Percentiles rank a stretch among this genome's conserved stretches.
These are phyloP conservation scores for Hycleus cichorii DNA, from an alignment of 1,140 invertebrate species.

Conservation along the genomic window DNA sequence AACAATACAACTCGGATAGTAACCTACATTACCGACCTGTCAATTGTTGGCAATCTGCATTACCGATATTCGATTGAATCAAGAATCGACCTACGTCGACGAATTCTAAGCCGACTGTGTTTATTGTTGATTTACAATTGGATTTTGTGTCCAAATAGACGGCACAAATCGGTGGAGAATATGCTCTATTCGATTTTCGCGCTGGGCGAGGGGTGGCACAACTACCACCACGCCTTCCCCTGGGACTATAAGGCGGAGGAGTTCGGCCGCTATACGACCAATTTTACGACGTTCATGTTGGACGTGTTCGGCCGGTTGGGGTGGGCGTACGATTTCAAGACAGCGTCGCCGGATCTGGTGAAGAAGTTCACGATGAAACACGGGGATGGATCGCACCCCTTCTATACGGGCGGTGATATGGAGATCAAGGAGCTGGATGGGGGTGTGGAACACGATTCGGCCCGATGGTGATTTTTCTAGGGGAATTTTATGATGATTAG, in stretches of 20 bases:
- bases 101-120: too few species aligned
- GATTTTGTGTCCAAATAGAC: not conserved
- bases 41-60: not conserved
- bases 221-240: slow-evolving; percentile 89
- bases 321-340: slow-evolving; percentile 65
- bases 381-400: slow-evolving; percentile 45
- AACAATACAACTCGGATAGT: too few species aligned
- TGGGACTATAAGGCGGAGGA: slow-evolving; percentile 66
- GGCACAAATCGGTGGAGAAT: slow-evolving; percentile 67
- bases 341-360: slow-evolving; percentile 59
- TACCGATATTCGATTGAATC: not conserved
- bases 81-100: not conserved
- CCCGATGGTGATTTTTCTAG: too few species aligned
- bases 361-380: slow-evolving; percentile 54
- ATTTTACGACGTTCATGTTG: slow-evolving; percentile 74
- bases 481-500: too few species aligned
- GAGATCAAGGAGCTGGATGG: too few species aligned
- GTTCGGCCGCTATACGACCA: slow-evolving; percentile 53
- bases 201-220: slow-evolving; percentile 71
- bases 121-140: too few species aligned
- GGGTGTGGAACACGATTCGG: too few species aligned
- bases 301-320: slow-evolving; percentile 71
- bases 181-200: slow-evolving; percentile 55
- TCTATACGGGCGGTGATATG: too few species aligned
- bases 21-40: not conserved